These are phyloP conservation scores for Larimichthys polyactis DNA, from an alignment of 2,113 vertebrate species.

Conservation along the genomic window DNA sequence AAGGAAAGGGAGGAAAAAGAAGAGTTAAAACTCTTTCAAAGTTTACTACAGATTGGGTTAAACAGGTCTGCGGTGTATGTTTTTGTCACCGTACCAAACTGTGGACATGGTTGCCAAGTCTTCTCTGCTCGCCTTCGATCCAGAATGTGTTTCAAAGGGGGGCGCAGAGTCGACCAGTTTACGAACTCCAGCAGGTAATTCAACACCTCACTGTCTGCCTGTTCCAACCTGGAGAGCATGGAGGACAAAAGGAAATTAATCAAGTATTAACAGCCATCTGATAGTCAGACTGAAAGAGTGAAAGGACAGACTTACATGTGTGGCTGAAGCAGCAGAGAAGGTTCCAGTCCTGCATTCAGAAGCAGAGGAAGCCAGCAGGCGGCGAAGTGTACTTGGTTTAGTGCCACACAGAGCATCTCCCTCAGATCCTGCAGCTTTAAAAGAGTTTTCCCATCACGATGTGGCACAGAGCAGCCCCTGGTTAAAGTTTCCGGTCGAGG, in stretches of 20 bases:
- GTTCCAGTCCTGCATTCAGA: conserved; percentile 89
- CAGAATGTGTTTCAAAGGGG: conserved; percentile 77
- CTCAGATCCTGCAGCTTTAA: conserved; percentile 52
- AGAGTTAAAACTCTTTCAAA: background rate
- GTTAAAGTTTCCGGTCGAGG: conserved; percentile 3
- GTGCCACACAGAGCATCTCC: conserved; percentile 62
- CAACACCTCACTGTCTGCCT: conserved; percentile 77
- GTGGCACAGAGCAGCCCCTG: accelerated
- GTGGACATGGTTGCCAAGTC: conserved; percentile 76
- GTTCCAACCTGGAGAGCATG: conserved; percentile 78
- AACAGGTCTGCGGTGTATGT: background rate
- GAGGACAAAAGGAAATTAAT: background rate
- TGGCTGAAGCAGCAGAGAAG: conserved; percentile 82
- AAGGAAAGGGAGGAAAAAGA: background rate
- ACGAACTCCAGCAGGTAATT: conserved; percentile 89
- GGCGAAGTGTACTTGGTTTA: conserved; percentile 53
- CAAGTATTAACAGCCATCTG: background rate
- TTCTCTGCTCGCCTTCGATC: conserved; percentile 72
- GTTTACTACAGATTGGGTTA: background rate
- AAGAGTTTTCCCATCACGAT: background rate
- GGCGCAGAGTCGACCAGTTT: conserved; percentile 88
- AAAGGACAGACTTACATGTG: conserved; percentile 82
- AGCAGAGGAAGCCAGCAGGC: conserved; percentile 90
- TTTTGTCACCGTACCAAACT: conserved; percentile 81
- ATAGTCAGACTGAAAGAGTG: background rate